Evolutionary conservation across 2,888 invertebrate genomes (phyloP).

Genomic region (Mesorhabditis belari): DNA sequence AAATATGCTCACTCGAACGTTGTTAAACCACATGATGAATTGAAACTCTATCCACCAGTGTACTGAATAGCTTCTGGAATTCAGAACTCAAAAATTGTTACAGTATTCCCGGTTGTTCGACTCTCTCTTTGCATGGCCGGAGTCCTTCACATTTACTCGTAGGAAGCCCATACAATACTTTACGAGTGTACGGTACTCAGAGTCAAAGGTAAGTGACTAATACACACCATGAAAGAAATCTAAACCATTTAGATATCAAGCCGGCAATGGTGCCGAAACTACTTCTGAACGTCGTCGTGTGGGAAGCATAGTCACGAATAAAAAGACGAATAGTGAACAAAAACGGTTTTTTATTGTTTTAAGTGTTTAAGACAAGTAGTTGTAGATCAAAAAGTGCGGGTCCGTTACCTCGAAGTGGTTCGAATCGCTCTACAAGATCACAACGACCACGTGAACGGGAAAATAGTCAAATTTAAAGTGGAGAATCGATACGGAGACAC

Average conservation of each 20-base stretch:
- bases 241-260: conserved; percentile 17
- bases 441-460: conserved; percentile 23
- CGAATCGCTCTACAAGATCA: conserved; percentile 18
- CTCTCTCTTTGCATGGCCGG: conserved; percentile 45
- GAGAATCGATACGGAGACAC: too few relatives aligned
- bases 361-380: background rate
- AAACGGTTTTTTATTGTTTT: too few relatives aligned
- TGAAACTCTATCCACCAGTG: conserved; percentile 53
- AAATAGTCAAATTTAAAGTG: conserved; percentile 29
- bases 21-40: conserved; percentile 48
- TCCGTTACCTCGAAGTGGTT: conserved; percentile 24
- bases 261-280: conserved; percentile 17
- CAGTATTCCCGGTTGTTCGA: conserved; percentile 51
- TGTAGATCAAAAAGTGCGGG: conserved; percentile 31
- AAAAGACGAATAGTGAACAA: too few relatives aligned
- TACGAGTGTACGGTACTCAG: conserved; percentile 32
- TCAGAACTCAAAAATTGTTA: background rate
- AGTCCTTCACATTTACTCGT: conserved; percentile 40
- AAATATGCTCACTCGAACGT: conserved; percentile 47
- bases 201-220: conserved; percentile 18
- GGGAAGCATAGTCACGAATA: conserved; percentile 18
- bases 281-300: conserved; percentile 13
- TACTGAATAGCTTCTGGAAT: conserved; percentile 7
- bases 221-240: conserved; percentile 18
- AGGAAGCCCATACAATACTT: conserved; percentile 52